phyloP scores from a whole-genome alignment of 2,113 vertebrate species.

The Megaceryle maxima region DNA sequence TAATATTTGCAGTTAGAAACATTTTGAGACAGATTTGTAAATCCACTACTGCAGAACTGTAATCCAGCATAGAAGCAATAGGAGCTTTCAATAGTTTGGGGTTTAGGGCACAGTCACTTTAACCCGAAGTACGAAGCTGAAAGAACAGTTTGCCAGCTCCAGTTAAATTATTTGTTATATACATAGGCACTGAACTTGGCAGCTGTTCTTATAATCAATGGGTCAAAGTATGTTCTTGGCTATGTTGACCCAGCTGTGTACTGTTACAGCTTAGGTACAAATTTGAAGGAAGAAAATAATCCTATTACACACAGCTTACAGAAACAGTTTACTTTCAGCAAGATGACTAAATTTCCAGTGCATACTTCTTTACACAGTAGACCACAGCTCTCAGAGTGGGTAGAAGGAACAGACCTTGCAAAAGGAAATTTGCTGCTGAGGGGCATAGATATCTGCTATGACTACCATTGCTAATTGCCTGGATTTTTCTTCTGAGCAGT shows the following conservation, averaged over 20 bases:
- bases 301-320: neutral
- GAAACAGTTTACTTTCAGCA: neutral
- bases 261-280: neutral
- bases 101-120: neutral
- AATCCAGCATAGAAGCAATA: neutral
- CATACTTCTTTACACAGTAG: neutral
- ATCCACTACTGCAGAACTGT: neutral
- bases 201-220: neutral
- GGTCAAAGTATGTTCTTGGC: neutral
- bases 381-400: neutral
- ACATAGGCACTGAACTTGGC: neutral
- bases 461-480: neutral
- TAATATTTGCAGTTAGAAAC: neutral
- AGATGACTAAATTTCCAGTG: neutral
- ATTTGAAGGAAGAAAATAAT: neutral
- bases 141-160: neutral
- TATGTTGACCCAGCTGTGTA: conserved; percentile 19
- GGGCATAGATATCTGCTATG: neutral
- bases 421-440: neutral
- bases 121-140: neutral
- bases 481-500: neutral
- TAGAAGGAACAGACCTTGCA: neutral
- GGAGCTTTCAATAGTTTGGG: neutral
- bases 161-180: neutral
- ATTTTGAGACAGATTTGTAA: neutral